Base-by-base conservation (phyloP, 2,888 invertebrate species). In the Netelia virgata region DNA sequence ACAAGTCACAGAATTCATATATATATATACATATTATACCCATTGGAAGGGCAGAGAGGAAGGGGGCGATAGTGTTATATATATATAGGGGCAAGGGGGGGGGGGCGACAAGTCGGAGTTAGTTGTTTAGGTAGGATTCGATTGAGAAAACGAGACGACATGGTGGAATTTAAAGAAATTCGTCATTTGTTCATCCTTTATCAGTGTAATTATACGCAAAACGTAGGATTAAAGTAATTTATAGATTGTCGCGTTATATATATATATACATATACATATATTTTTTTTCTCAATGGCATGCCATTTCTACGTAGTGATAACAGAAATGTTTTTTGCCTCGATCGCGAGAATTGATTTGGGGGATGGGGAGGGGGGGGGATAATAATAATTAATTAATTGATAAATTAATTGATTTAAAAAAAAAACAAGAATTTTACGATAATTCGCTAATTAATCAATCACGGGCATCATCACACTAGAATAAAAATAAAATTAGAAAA, bases 111-210 rank as follows among this genome's bases (percentile, higher is more conserved):
- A 68, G 82, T 86, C 36, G 87, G 57, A 69, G 72, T 88, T 87
- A 86, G 79, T 89, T 85, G 84, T 86, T 36, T 89, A 89, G 90
- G 88, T 90, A 89, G 90, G 85, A 88, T 36, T 36, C 78, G 82
- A 88, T 89, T 90, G 79, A 82, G 81, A 86, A 50, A 86, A 36
- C 36, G 36, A 36, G 36, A 36, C 36, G 6, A 36, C 36, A 5
- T 36, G 36, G 36, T 36, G 36, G 36, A 36, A 36, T 36, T 36
- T 36, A 36, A 36, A 36, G 36, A 47, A 72, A 28, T 59, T 82
- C 66, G 23, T 23, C 59, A 73, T 73, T 61, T 41, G 28, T 55
- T 76, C 81, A 85, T 86, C 36, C 36, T 78, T 86, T 87, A 88
- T 86, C 77, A 86, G 82, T 85, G 82, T 88, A 87, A 88, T 83